Evolutionary conservation across 1,140 invertebrate genomes (phyloP).

Genomic region (Phortica variegata): DNA sequence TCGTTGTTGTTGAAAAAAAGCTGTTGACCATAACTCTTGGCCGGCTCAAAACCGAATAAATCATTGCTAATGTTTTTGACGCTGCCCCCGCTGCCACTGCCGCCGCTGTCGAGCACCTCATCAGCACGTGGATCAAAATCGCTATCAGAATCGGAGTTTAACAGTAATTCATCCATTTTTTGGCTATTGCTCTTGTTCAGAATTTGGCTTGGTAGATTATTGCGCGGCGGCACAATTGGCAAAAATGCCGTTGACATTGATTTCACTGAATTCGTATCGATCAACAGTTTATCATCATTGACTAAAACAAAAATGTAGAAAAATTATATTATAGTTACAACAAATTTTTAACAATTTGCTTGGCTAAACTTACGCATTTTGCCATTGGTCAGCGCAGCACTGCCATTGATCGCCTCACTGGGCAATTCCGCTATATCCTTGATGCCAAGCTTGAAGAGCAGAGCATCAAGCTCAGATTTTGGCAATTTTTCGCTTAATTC

Average conservation of each 20-base stretch:
- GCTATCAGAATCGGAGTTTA: constrained; percentile 77
- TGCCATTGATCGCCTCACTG: constrained; percentile 26
- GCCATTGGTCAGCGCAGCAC: constrained; percentile 35
- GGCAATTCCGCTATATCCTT: constrained; percentile 48
- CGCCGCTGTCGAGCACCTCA: constrained; percentile 61
- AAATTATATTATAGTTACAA: background rate
- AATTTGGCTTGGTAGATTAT: constrained; percentile 63
- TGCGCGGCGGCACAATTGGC: constrained; percentile 67
- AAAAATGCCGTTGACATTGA: constrained; percentile 54
- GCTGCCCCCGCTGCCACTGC: constrained; percentile 45
- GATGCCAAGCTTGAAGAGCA: constrained; percentile 46
- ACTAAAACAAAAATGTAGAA: background rate
- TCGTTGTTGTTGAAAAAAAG: constrained; percentile 46
- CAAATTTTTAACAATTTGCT: background rate
- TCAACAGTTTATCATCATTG: constrained; percentile 57
- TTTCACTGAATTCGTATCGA: constrained; percentile 47
- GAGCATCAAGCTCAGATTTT: constrained; percentile 50
- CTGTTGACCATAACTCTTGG: constrained; percentile 58
- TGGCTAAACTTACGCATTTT: constrained; percentile 33
- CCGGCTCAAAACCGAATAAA: constrained; percentile 49
- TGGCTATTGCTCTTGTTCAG: constrained; percentile 66
- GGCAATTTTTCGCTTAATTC: constrained; percentile 49
- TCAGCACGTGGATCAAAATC: constrained; percentile 77
- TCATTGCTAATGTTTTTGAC: constrained; percentile 47
- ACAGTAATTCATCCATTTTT: constrained; percentile 77